phyloP scores from a whole-genome alignment of 2,113 vertebrate genomes.

The Indri indri region DNA sequence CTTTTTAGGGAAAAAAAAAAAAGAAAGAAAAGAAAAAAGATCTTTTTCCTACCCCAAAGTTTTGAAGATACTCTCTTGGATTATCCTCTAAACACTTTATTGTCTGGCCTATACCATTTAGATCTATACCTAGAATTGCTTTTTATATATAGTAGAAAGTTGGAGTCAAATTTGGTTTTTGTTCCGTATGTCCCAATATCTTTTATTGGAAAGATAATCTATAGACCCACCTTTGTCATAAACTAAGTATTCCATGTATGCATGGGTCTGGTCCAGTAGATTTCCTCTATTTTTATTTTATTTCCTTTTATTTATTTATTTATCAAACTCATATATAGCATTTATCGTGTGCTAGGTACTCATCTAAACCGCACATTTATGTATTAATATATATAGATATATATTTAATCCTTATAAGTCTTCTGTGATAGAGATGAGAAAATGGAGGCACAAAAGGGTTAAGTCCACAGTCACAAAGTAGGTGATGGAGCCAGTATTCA shows the following conservation, averaged over 20 bases:
- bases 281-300: not conserved
- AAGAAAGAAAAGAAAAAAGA: too few species aligned
- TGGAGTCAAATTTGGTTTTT: not conserved
- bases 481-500: not conserved
- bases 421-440: not conserved
- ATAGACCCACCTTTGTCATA: not conserved
- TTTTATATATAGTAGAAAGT: not conserved
- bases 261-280: not conserved
- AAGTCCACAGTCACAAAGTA: not conserved
- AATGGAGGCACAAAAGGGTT: not conserved
- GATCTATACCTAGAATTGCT: not conserved
- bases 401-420: not conserved
- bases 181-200: not conserved
- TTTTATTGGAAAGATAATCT: not conserved
- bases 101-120: not conserved
- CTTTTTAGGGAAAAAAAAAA: too few species aligned
- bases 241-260: not conserved
- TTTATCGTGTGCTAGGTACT: not conserved
- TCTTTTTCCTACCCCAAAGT: not conserved
- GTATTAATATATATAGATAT: not conserved
- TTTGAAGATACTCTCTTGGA: not conserved
- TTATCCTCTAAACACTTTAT: not conserved
- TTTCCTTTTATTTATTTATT: not conserved
- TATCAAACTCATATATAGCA: not conserved
- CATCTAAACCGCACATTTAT: not conserved